phyloP scores from a whole-genome alignment of 2,113 vertebrate species.

The Zapus hudsonius region DNA sequence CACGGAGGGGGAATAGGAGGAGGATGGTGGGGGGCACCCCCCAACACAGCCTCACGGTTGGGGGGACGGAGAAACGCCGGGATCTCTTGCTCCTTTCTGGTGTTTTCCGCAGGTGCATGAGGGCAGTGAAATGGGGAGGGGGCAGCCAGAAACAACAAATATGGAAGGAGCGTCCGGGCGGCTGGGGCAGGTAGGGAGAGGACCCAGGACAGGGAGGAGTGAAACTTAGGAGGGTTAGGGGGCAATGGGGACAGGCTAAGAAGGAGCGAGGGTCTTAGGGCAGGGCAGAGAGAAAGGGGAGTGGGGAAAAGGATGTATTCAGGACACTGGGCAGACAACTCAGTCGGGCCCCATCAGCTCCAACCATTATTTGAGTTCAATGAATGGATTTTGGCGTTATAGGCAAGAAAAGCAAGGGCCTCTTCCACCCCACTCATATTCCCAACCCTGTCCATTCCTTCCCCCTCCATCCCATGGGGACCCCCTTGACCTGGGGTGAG shows the following conservation, averaged over 20 bases:
- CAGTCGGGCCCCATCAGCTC: conserved; percentile 73
- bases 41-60: conserved; percentile 74
- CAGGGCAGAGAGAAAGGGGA: not conserved
- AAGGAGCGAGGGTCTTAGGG: not conserved
- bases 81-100: conserved; percentile 69
- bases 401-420: conserved; percentile 61
- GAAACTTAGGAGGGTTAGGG: not conserved
- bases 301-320: not conserved
- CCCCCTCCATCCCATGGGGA: not conserved
- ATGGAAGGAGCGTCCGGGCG: conserved; percentile 69
- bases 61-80: conserved; percentile 66
- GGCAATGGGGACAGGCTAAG: not conserved
- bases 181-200: not conserved
- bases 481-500: conserved; percentile 1
- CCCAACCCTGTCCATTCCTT: not conserved
- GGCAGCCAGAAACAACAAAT: conserved; percentile 72
- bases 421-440: not conserved
- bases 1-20: conserved; percentile 9
- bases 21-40: conserved; percentile 46
- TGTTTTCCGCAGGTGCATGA: conserved; percentile 60
- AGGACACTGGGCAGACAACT: not conserved
- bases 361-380: conserved; percentile 75
- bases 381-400: conserved; percentile 76
- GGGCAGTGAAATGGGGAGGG: not conserved
- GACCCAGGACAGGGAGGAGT: not conserved